These are phyloP conservation scores for Trachurus trachurus DNA, from an alignment of 2,797 vertebrate genomes.

Conservation along the genomic window DNA sequence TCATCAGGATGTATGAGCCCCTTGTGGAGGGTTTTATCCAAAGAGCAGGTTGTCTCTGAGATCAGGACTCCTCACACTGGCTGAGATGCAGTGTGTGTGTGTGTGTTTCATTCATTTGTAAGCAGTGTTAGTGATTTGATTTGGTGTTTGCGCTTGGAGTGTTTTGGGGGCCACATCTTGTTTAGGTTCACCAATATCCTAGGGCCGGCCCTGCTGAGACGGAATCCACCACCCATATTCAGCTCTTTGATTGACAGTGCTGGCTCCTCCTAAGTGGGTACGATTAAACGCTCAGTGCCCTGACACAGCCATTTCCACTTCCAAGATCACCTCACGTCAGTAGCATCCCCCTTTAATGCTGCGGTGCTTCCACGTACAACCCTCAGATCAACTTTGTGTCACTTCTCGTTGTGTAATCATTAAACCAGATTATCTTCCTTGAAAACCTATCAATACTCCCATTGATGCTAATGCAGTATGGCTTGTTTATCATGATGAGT, in stretches of 20 bases:
- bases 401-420: conserved; percentile 43
- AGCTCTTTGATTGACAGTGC: conserved; percentile 37
- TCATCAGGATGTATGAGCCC: too few species aligned
- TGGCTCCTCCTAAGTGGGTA: conserved; percentile 31
- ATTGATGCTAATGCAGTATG: conserved; percentile 27
- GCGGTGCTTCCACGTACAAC: conserved; percentile 38
- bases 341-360: conserved; percentile 36
- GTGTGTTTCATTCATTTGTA: too few species aligned
- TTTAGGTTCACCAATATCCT: too few species aligned
- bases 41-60: conserved; percentile 29
- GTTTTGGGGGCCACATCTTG: too few species aligned
- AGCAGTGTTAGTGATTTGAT: too few species aligned
- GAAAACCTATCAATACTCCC: conserved; percentile 35
- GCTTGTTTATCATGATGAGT: conserved; percentile 43
- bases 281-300: conserved; percentile 30
- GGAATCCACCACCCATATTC: conserved; percentile 42
- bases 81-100: too few species aligned
- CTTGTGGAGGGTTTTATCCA: conserved; percentile 38
- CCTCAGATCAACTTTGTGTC: conserved; percentile 44
- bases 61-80: conserved; percentile 37
- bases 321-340: conserved; percentile 33
- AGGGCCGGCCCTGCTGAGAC: background rate
- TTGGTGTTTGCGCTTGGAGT: too few species aligned
- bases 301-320: conserved; percentile 37
- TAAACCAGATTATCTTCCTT: conserved; percentile 34